Evolutionary conservation across 2,797 vertebrate genomes (phyloP), one percentile per base, ranked within the genome.

Genomic region (Myripristis murdjan): DNA sequence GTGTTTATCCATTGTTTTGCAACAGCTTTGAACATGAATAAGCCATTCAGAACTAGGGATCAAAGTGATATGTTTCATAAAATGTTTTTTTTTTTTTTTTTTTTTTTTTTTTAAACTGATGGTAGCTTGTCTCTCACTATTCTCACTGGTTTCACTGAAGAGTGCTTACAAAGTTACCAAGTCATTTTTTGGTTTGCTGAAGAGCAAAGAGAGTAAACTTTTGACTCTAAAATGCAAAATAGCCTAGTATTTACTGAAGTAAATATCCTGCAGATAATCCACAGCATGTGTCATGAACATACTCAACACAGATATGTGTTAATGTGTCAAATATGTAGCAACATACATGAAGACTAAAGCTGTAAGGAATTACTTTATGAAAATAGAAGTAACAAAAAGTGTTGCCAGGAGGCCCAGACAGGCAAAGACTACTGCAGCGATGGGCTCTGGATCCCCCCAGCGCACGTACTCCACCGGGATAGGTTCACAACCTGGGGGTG

Each of bases 401-500:
- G 98, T 99, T 33, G 97, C 95, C 86, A 99, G 78, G 55, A 99
- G 95, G 55, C 98, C 98, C 0, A 99, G 92, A 84, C 98, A 99
- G 84, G 98, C 91, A 37, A 99, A 99, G 63, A 97, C 98, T 49
- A 99, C 97, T 0, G 98, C 98, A 43, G 97, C 98, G n/a, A 99
- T 98, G 16, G 98, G 98, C 72, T 99, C 98, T 0, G 98, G 98
- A 79, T 99, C 97, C 0, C 97, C 95, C 98, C 98, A 99, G 54
- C 95, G 95, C 58, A 99, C 96, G 56, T 96, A 99, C 83, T 98
- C 96, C 18, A 99, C 98, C 9, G 97, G 97, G 67, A 99, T 99
- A 10, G 96, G 94, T 70, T 96, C 96, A 89, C 98, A 99, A 48
- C 97, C 98, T 99, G 69, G 18, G 23, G 33, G 53, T 64, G 2